These are phyloP conservation scores for Falco berigora DNA, from an alignment of 2,797 vertebrate genomes.

Conservation along the genomic window DNA sequence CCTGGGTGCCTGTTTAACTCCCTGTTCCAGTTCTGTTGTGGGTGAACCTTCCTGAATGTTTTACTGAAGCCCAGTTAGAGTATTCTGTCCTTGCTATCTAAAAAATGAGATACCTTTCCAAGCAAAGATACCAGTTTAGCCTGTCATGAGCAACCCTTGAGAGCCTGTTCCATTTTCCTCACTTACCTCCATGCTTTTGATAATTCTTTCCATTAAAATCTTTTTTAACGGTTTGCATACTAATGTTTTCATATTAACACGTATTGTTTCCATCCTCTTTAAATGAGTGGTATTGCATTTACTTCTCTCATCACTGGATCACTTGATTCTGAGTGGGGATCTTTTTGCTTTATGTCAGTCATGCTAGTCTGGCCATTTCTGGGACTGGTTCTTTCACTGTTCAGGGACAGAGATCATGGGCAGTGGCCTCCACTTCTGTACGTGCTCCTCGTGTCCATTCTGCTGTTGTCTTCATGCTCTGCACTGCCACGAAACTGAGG, in stretches of 20 bases:
- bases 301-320: neutral
- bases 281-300: neutral
- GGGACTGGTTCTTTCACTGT: neutral
- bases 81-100: neutral
- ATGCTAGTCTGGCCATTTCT: neutral
- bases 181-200: neutral
- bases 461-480: neutral
- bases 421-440: neutral
- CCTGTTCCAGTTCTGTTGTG: neutral
- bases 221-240: neutral
- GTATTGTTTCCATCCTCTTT: neutral
- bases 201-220: neutral
- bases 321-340: neutral
- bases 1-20: neutral
- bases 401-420: neutral
- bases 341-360: neutral
- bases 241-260: neutral
- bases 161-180: neutral
- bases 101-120: neutral
- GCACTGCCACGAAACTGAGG: neutral
- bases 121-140: neutral
- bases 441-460: neutral
- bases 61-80: neutral
- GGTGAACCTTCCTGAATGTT: neutral
- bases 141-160: neutral